Evolutionary conservation across 37 sponge, comb jelly and placozoan genomes (phyloP), one percentile per base, ranked within the genome.

Genomic region (Haliclona indistincta): DNA sequence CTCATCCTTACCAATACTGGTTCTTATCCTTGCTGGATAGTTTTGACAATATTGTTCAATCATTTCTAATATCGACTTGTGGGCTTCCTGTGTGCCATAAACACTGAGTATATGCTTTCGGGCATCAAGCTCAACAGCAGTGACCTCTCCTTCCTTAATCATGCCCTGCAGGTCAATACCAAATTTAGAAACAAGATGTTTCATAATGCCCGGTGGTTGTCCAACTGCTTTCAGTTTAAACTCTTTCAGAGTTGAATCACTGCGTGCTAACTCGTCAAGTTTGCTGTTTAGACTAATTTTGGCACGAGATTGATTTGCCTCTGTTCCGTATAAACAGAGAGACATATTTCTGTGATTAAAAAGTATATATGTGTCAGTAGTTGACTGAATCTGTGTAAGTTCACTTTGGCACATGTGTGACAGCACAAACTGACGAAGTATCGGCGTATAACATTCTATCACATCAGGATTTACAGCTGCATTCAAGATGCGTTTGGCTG

Each of bases 181-280:
- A 81, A 70, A 88, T 60, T 38, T 72, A 6, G 74, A 26, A 7
- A 88, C 64, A 10, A 88, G 29, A 34, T 56, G 38, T 64, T 88
- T 88, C 84, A 88, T 83, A 10, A 82, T 25, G 2, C 89, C 83
- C 35, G 89, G 89, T 28, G 86, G 79, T 13, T 44, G 70, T 8
- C 54, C 54, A 38, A 29, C 37, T 0, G 28, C 54, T 41, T 76
- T 81, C 60, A 89, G 56, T 0, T 68, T 3, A 51, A 84, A 43
- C 0, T 67, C 75, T 22, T 23, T 1, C 2, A 38, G 20, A 34
- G 10, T 28, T 22, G 42, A 34, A 23, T 66, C 73, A 37, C 23
- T 40, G 32, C 54, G 17, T 8, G 55, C 38, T 1, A 52, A 30
- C 19, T 29, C 15, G 3, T 70, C 40, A 61, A 71, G 30, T 32